These are phyloP conservation scores for Dascyllus trimaculatus DNA, from an alignment of 2,113 vertebrate genomes.

Conservation along the genomic window DNA sequence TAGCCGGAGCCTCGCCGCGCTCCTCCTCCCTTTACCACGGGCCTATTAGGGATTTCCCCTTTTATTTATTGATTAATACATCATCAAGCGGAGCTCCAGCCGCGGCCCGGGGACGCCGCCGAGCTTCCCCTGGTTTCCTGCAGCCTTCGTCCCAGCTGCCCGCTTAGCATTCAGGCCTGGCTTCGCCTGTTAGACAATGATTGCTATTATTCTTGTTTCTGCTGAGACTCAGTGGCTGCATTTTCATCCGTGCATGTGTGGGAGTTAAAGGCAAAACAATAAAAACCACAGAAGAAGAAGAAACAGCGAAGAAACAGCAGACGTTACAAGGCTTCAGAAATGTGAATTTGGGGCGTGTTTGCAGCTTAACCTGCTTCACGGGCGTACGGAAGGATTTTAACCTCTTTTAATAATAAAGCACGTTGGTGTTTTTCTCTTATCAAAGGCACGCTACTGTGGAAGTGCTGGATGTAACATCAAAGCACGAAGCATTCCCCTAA, in stretches of 20 bases:
- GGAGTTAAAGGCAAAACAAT: not conserved
- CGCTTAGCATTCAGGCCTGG: slow-evolving; percentile 56
- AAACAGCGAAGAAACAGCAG: not conserved
- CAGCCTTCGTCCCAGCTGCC: slow-evolving; percentile 30
- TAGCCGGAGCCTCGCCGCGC: not conserved
- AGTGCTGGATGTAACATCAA: slow-evolving; percentile 67
- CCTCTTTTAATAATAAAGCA: slow-evolving; percentile 54
- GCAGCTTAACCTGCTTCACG: slow-evolving; percentile 31
- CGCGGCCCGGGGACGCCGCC: slow-evolving; percentile 9
- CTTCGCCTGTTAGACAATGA: slow-evolving; percentile 51
- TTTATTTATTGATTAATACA: slow-evolving; percentile 63
- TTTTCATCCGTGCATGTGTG: slow-evolving; percentile 1
- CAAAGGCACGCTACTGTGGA: slow-evolving; percentile 36
- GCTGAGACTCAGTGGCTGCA: slow-evolving; percentile 1
- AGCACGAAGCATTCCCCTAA: slow-evolving; percentile 54
- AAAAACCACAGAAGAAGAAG: not conserved
- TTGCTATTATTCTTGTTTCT: slow-evolving; percentile 40
- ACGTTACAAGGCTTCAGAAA: slow-evolving; percentile 19
- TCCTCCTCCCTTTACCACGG: slow-evolving; percentile 14
- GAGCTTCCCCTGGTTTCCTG: slow-evolving; percentile 27
- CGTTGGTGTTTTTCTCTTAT: slow-evolving; percentile 39
- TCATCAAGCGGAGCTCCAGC: slow-evolving; percentile 45
- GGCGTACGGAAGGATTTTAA: slow-evolving; percentile 31
- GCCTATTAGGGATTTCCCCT: slow-evolving; percentile 48
- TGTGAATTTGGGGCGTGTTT: slow-evolving; percentile 1